Evolutionary conservation across 2,888 invertebrate genomes (phyloP), one percentile per base, ranked within the genome.

Genomic region (Bembecia ichneumoniformis): DNA sequence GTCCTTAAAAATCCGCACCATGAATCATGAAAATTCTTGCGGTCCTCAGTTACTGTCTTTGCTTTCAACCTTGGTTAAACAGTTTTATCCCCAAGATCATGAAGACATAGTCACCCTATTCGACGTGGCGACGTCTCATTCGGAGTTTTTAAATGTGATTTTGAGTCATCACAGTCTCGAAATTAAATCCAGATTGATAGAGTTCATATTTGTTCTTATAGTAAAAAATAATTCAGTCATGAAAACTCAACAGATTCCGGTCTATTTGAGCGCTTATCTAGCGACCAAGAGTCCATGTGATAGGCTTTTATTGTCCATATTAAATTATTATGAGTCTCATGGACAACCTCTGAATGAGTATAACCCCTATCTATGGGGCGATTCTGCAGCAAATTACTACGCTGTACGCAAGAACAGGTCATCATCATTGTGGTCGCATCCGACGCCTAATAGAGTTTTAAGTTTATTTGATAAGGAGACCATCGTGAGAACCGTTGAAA

Each of bases 331-430:
- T 77, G 93, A 96, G 78, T 80, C 79, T 52, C 90, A 90, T 64
- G 91, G 91, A 48, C 82, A 91, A 52, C 89, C 90, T 15, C 83
- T 94, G 10, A 83, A 88, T 47, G 88, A 91, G 60, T 93, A 89
- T 70, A 91, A 93, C 55, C 96, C 96, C 0, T 94, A 93, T 63
- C 81, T 96, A 0, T 97, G 95, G 93, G 96, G 96, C 0, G 91
- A 91, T 67, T 90, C 93, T 2, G 96, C 95, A 0, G 91, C 93
- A 0, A 90, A 91, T 48, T 91, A 94, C 69, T 95, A 95, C 67
- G 91, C 94, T 1, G 88, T 94, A 0, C 86, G 90, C 47, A 88
- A 89, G 53, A 84, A 77, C 48, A 78, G 88, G 51, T 68, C 79
- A 0, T 69, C 87, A 1, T 90, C 89, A 15, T 67, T 94, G 5